Evolutionary conservation across 2,113 vertebrate genomes (phyloP).

Genomic region (Poeciliopsis turrubarensis): DNA sequence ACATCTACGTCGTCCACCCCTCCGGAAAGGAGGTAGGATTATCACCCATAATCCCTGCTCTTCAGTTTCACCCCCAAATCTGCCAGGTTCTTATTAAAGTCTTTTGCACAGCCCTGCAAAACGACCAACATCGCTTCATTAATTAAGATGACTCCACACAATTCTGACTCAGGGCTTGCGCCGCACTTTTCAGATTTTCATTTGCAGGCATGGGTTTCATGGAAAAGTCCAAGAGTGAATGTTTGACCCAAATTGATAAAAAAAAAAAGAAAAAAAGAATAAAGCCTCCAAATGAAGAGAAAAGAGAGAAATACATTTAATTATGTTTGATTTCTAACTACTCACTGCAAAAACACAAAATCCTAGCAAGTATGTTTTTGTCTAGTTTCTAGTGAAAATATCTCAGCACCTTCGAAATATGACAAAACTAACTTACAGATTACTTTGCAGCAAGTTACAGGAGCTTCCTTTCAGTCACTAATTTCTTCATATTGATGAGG

Average conservation of each 20-base stretch:
- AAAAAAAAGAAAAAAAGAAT: background rate
- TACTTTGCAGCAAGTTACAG: too few relatives aligned
- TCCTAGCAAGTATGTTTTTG: too few relatives aligned
- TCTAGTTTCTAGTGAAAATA: too few relatives aligned
- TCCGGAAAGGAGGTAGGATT: slow-evolving; percentile 63
- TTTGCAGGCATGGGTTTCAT: too few relatives aligned
- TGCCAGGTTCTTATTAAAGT: background rate
- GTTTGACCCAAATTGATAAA: background rate
- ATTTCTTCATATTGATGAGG: too few relatives aligned
- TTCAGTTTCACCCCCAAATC: background rate
- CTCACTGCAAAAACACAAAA: too few relatives aligned
- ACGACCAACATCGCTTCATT: background rate
- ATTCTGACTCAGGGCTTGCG: too few relatives aligned
- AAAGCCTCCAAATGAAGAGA: background rate
- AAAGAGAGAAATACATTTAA: background rate
- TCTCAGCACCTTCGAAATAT: too few relatives aligned
- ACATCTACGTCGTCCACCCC: slow-evolving; percentile 64
- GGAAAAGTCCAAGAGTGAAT: background rate
- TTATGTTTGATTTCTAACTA: too few relatives aligned
- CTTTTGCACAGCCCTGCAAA: background rate
- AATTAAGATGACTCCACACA: background rate
- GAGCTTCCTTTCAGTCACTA: too few relatives aligned
- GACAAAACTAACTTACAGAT: too few relatives aligned
- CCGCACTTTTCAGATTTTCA: too few relatives aligned
- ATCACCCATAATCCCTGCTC: background rate